Evolutionary conservation across 2,888 invertebrate species (phyloP).

Genomic region (Xanthorhoe spadicearia): DNA sequence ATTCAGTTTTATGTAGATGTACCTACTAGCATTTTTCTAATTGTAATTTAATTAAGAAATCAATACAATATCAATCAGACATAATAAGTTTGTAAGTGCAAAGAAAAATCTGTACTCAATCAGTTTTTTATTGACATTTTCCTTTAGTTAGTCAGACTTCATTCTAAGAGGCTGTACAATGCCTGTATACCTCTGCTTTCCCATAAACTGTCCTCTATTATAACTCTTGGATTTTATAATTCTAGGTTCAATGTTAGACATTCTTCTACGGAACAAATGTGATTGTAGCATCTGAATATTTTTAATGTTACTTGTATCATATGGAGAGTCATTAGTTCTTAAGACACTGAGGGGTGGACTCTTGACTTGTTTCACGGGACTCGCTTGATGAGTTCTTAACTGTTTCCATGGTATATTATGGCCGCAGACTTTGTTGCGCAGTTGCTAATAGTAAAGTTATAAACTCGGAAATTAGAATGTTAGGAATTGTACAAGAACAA

Average conservation of each 20-base stretch:
- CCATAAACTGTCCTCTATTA: constrained; percentile 15
- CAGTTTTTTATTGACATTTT: neutral
- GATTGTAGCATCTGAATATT: constrained; percentile 55
- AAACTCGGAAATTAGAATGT: neutral
- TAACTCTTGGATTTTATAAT: constrained; percentile 45
- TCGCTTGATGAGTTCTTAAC: constrained; percentile 36
- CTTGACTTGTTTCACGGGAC: constrained; percentile 50
- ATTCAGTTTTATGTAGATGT: too few relatives aligned
- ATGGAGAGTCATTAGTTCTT: neutral
- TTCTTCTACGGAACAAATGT: constrained; percentile 60
- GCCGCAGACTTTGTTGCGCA: constrained; percentile 51
- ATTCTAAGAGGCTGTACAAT: neutral
- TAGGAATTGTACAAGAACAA: too few relatives aligned
- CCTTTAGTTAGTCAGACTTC: neutral
- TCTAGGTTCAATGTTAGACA: constrained; percentile 46
- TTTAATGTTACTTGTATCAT: constrained; percentile 44
- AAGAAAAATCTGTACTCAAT: constrained; percentile 11
- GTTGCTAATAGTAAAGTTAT: constrained; percentile 16
- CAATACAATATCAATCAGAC: neutral
- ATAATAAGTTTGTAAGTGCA: neutral
- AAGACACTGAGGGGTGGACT: constrained; percentile 42
- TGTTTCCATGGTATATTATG: constrained; percentile 69
- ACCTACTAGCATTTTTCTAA: too few relatives aligned
- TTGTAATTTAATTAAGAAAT: too few relatives aligned
- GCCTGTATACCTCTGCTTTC: neutral